These are phyloP conservation scores for Cremastobaeus sp. DNA, from an alignment of 2,888 invertebrate genomes.

Conservation along the genomic window DNA sequence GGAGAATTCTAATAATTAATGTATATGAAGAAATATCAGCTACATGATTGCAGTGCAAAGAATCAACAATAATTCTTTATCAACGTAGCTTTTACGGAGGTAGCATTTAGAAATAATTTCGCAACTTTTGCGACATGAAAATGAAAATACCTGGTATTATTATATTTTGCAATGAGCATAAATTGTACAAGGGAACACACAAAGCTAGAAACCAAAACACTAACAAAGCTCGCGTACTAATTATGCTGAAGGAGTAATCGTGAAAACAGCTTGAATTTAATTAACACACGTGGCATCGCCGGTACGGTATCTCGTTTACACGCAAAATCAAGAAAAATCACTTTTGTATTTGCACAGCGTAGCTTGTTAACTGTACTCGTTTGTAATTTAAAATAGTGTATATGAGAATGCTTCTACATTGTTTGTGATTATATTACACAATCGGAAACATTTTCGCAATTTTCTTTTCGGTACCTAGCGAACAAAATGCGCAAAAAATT, in stretches of 20 bases:
- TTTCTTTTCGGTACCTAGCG: too few relatives aligned
- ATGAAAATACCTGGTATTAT: conserved; percentile 32
- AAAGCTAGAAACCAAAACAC: conserved; percentile 42
- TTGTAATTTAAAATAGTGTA: conserved; percentile 3
- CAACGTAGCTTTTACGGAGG: conserved; percentile 27
- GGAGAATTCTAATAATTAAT: too few relatives aligned
- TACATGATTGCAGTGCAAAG: too few relatives aligned
- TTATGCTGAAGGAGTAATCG: conserved; percentile 55
- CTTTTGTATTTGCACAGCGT: conserved; percentile 4
- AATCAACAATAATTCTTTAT: too few relatives aligned
- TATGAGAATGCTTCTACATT: neutral
- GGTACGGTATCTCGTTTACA: conserved; percentile 37
- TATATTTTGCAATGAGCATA: conserved; percentile 36
- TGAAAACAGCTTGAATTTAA: conserved; percentile 59
- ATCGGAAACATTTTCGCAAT: conserved; percentile 18
- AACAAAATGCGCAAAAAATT: too few relatives aligned
- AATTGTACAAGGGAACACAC: conserved; percentile 39
- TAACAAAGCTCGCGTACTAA: conserved; percentile 38
- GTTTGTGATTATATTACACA: neutral
- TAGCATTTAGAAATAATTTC: conserved; percentile 38
- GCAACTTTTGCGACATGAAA: conserved; percentile 23
- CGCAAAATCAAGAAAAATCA: conserved; percentile 49
- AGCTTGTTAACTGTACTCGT: conserved; percentile 27
- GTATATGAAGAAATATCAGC: too few relatives aligned
- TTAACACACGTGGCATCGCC: conserved; percentile 56